Evolutionary conservation across 2,888 invertebrate genomes (phyloP).

Genomic region (Aleiodes alternator): DNA sequence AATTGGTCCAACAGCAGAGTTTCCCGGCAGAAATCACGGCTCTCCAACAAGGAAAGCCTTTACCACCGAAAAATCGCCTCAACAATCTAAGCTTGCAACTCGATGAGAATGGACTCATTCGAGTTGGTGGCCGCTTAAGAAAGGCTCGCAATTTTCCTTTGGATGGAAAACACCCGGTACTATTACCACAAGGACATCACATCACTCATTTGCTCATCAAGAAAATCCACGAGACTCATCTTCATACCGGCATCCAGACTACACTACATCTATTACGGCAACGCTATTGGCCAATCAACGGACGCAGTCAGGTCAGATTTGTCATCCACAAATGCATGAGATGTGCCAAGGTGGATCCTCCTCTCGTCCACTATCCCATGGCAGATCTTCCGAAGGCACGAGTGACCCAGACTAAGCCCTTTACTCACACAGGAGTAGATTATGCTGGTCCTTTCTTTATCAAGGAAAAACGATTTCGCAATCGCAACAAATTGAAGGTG

Average conservation of each 20-base stretch:
- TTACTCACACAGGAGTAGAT: constrained; percentile 47
- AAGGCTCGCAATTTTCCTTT: constrained; percentile 32
- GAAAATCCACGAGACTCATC: constrained; percentile 15
- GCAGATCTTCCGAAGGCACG: constrained; percentile 16
- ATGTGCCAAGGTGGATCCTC: constrained; percentile 32
- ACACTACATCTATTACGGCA: constrained; percentile 47
- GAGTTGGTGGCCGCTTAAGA: constrained; percentile 51
- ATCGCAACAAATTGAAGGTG: constrained; percentile 44
- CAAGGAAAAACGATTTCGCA: constrained; percentile 50
- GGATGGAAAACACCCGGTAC: constrained; percentile 27
- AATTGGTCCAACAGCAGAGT: constrained; percentile 33
- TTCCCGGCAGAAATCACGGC: constrained; percentile 37
- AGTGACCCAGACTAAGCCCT: constrained; percentile 8
- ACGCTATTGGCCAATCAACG: constrained; percentile 50
- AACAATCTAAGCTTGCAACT: constrained; percentile 53
- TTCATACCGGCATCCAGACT: constrained; percentile 51
- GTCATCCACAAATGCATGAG: constrained; percentile 40
- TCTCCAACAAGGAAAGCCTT: constrained; percentile 35
- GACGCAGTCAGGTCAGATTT: constrained; percentile 39
- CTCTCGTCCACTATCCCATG: constrained; percentile 11
- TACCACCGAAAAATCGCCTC: constrained; percentile 48
- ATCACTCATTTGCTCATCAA: constrained; percentile 38
- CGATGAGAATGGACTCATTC: constrained; percentile 53
- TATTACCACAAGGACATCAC: constrained; percentile 38
- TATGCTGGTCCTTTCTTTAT: constrained; percentile 51